Evolutionary conservation across 2,797 vertebrate species (phyloP), one percentile per base, ranked within the genome.

Genomic region (Martes flavigula): DNA sequence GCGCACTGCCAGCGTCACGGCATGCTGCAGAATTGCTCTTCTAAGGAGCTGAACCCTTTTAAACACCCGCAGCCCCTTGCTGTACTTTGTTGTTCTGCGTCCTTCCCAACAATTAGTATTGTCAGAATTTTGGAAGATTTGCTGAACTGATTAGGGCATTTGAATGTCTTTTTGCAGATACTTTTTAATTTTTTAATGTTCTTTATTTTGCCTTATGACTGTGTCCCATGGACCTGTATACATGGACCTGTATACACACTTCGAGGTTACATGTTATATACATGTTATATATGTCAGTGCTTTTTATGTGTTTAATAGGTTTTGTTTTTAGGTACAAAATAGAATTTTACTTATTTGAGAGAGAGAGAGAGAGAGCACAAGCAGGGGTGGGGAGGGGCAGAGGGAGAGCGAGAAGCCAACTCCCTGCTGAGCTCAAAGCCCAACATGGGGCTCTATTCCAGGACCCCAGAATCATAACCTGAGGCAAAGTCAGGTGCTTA

Each of bases 51-150:
- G 32, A 90, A 27, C 35, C 38, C 77, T 9, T 87, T 88, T 72
- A 38, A 56, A 83, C 32, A 56, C 7, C 40, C 75, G 46, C 27
- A 40, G 13, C 21, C 46, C 11, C 27, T 73, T 48, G 73, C 15
- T 54, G 62, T 87, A 20, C 75, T 79, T 60, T 87, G 46, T 62
- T 2, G 13, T 87, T 51, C 58, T 40, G 3, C n/a, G 72, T 60
- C 5, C 23, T 95, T 78, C 17, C 23, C 12, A 51, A 12, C 3
- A 60, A 21, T 78, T 46, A 78, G 40, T 56, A 62, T 70, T 73
- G 15, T 82, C 64, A 78, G 48, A 32, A 84, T 85, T 96, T 91
- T 46, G 54, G 85, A 62, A 91, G 21, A 40, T 91, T 87, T 93
- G 25, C 15, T 72, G 12, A 90, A 32, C 11, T 35, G 1, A n/a